Evolutionary conservation across 2,888 invertebrate species (phyloP).

Genomic region (Tryphoninae sp.): DNA sequence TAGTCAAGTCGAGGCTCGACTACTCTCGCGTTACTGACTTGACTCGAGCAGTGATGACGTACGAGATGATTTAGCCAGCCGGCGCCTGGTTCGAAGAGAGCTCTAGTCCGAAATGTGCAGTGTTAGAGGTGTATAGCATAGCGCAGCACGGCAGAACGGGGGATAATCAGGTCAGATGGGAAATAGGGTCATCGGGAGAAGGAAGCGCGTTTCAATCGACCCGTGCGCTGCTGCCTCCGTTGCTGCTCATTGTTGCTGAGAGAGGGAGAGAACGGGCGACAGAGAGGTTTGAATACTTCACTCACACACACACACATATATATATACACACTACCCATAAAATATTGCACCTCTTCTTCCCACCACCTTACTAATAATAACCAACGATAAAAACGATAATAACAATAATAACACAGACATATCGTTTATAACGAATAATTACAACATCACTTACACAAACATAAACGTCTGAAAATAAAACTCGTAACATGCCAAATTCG

Average conservation of each 20-base stretch:
- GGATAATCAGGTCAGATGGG: slow-evolving; percentile 63
- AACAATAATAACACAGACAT: background rate
- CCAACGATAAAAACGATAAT: background rate
- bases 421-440: background rate
- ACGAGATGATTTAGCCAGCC: slow-evolving; percentile 30
- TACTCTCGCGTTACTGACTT: background rate
- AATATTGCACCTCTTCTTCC: background rate
- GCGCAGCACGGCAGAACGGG: slow-evolving; percentile 36
- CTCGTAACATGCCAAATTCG: too few relatives aligned
- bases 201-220: slow-evolving; percentile 64
- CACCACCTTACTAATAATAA: background rate
- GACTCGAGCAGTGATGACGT: slow-evolving; percentile 63
- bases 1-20: background rate
- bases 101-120: slow-evolving; percentile 47
- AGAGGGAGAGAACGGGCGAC: slow-evolving; percentile 42
- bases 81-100: slow-evolving; percentile 53
- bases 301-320: background rate
- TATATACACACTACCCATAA: background rate
- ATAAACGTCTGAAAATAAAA: too few relatives aligned
- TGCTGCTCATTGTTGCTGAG: slow-evolving; percentile 52
- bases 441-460: too few relatives aligned
- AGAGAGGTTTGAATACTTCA: slow-evolving; percentile 35
- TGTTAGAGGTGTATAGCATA: slow-evolving; percentile 32
- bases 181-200: slow-evolving; percentile 66
- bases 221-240: slow-evolving; percentile 53